Evolutionary conservation across 2,113 vertebrate genomes (phyloP).

Genomic region (Silurus asotus): DNA sequence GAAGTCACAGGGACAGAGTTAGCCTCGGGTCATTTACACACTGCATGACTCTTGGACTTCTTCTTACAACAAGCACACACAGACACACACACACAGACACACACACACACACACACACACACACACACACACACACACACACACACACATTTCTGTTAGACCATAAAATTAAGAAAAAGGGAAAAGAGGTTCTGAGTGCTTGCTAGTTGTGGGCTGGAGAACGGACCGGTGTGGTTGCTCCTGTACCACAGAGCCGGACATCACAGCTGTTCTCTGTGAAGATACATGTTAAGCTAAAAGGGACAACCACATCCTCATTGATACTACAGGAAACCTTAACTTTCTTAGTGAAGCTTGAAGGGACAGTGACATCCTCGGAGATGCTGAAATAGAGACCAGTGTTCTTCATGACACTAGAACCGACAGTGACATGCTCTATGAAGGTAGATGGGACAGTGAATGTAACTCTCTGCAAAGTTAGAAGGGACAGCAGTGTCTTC

Average conservation of each 20-base stretch:
- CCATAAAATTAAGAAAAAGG: no score
- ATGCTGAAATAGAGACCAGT: neutral
- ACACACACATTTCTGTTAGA: neutral
- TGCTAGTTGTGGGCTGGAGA: neutral
- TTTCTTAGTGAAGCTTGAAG: neutral
- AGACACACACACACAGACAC: neutral
- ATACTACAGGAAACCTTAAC: neutral
- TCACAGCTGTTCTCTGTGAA: neutral
- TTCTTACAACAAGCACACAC: neutral
- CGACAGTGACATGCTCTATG: neutral
- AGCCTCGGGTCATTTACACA: slow-evolving; percentile 37
- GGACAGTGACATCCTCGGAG: neutral
- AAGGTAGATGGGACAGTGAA: neutral
- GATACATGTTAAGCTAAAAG: neutral
- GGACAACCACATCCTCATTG: neutral
- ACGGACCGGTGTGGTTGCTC: neutral
- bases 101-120: neutral
- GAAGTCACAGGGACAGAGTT: slow-evolving; percentile 13
- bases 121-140: neutral
- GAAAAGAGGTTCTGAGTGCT: neutral
- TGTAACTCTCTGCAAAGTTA: neutral
- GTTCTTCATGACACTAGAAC: neutral
- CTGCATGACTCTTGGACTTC: neutral
- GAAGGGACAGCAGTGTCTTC: neutral
- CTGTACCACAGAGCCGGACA: neutral